Evolutionary conservation across 2,113 vertebrate genomes (phyloP).

Genomic region (Oreochromis spilurus): DNA sequence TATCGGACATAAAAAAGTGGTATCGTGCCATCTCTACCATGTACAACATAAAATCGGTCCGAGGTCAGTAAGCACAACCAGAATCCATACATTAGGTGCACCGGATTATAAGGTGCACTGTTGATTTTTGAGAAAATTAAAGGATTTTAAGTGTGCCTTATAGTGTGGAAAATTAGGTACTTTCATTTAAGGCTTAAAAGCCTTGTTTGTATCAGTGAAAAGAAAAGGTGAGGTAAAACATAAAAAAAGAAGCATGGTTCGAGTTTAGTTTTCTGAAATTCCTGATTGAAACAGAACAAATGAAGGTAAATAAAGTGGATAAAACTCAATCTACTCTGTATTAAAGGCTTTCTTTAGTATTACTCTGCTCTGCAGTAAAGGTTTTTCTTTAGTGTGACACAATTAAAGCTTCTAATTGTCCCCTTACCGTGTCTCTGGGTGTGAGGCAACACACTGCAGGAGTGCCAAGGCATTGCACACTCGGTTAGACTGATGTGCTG

Average conservation of each 20-base stretch:
- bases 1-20: too few relatives aligned
- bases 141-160: not conserved
- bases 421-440: conserved; percentile 89
- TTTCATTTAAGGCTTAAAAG: not conserved
- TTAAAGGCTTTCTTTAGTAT: not conserved
- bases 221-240: not conserved
- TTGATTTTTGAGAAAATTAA: not conserved
- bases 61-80: not conserved
- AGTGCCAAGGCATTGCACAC: conserved; percentile 96
- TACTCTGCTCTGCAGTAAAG: not conserved
- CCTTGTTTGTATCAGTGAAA: not conserved
- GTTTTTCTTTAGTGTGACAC: not conserved
- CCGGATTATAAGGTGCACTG: not conserved
- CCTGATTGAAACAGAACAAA: not conserved
- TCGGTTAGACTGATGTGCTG: conserved; percentile 96
- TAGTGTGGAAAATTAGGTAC: not conserved
- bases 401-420: not conserved
- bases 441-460: conserved; percentile 94
- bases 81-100: not conserved
- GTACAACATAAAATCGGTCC: not conserved
- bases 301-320: not conserved
- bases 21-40: not conserved
- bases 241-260: not conserved
- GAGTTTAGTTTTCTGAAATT: not conserved
- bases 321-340: not conserved